phyloP scores from a whole-genome alignment of 2,888 invertebrate genomes.

The Microctonus hyperodae region DNA sequence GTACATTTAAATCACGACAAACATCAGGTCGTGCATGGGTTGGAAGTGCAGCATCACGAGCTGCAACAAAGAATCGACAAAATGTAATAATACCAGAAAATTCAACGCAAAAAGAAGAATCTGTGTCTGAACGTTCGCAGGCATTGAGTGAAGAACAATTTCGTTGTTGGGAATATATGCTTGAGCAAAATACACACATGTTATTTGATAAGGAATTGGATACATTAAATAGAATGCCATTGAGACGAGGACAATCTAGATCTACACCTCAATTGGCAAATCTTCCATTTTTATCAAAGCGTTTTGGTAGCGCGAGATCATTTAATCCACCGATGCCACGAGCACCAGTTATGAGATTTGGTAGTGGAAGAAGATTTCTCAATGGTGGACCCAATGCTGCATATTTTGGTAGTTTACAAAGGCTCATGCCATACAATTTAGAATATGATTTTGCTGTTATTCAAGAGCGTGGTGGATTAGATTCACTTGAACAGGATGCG shows the following conservation, averaged over 20 bases:
- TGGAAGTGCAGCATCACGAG: constrained; percentile 51
- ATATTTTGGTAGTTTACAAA: constrained; percentile 84
- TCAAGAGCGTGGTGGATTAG: constrained; percentile 77
- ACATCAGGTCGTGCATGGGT: constrained; percentile 55
- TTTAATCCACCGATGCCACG: constrained; percentile 69
- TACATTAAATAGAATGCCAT: constrained; percentile 69
- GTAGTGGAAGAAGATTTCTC: constrained; percentile 69
- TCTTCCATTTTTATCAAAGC: constrained; percentile 68
- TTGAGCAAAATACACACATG: constrained; percentile 89
- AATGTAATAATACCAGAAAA: constrained; percentile 57
- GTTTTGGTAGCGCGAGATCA: constrained; percentile 82
- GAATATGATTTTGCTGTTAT: constrained; percentile 86
- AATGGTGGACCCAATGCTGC: constrained; percentile 84
- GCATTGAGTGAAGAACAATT: constrained; percentile 81
- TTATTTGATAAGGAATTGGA: constrained; percentile 88
- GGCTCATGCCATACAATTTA: constrained; percentile 83
- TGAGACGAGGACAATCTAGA: constrained; percentile 66
- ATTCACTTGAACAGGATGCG: constrained; percentile 81
- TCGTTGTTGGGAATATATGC: constrained; percentile 93
- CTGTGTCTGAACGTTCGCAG: constrained; percentile 58
- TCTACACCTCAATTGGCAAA: constrained; percentile 58
- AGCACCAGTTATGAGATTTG: constrained; percentile 67
- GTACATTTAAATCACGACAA: constrained; percentile 57
- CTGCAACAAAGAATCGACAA: constrained; percentile 52
- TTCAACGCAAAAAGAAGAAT: constrained; percentile 61